Base-by-base conservation (phyloP, 2,888 invertebrate species). In the Ennomos quercinarius region DNA sequence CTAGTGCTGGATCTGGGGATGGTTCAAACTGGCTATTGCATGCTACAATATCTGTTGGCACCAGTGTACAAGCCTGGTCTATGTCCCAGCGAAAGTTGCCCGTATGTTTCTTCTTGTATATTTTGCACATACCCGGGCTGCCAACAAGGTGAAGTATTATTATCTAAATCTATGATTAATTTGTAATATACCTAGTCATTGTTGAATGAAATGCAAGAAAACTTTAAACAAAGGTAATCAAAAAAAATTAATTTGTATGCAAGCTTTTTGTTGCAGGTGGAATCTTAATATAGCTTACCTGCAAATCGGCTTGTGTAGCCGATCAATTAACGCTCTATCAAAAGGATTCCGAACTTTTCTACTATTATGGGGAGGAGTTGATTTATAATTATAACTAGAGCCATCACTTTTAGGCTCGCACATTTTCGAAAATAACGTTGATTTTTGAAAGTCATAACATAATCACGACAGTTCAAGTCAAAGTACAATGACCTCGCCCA, bases 41-140 rank as follows among this genome's bases (percentile, higher is more conserved):
- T 50, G 91, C 95, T 64, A 95, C 95, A 57, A 96, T 95, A 67
- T 95, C 94, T 1, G 94, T 95, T 17, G 96, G 96, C 48, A 94
- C 93, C 57, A 96, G 84, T n/a, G 86, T 88, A 54, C 95, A 95
- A 9, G 95, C 89, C 74, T 96, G 95, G 61, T 96, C 95, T 61
- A 96, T 95, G 47, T 94, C 95, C 96, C 96, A 96, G 38, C 82
- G 80, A 64, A 92, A 92, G 0, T 82, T 73, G 10, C 87, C 85
- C 63, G 67, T 83, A 45, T 68, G 78, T 66, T 86, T 83, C 64
- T 87, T 88, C 72, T 91, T 92, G 70, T 91, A 92, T 54, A 90
- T 89, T 74, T 91, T 92, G 77, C 91, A 93, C 89, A 93, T 93
- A 47, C 93, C 89, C 53, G 93, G 93, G 72, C 93, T 93, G 70